Conservation (phyloP, 2,113 vertebrate species). For the Trachemys scripta region DNA sequence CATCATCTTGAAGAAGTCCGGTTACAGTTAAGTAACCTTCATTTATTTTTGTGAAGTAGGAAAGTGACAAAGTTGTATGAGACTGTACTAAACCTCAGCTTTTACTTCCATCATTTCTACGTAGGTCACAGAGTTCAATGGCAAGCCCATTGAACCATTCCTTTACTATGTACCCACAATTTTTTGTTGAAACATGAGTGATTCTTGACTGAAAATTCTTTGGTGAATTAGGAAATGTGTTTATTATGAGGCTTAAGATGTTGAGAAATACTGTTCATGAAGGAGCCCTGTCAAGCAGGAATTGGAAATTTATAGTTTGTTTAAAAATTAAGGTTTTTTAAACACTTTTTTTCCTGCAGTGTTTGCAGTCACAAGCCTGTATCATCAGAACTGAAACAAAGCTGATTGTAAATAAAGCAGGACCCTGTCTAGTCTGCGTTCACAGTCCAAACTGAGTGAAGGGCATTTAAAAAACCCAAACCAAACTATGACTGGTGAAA, state of each 20-base stretch:
- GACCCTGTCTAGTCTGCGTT: neutral
- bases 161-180: neutral
- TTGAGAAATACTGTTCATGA: neutral
- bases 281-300: neutral
- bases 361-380: neutral
- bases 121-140: neutral
- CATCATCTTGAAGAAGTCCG: neutral
- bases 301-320: neutral
- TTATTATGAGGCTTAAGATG: neutral
- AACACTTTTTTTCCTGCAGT: neutral
- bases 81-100: neutral
- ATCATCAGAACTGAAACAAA: neutral
- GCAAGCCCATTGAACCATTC: neutral
- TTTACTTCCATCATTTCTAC: neutral
- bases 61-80: neutral
- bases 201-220: neutral
- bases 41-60: neutral
- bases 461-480: neutral
- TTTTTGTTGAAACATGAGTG: neutral
- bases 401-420: rapidly evolving
- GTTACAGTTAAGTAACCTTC: neutral
- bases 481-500: neutral
- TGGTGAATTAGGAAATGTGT: neutral
- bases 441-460: neutral
- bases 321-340: neutral